Base-by-base conservation (phyloP, 2,888 invertebrate genomes). In the Thera britannica region DNA sequence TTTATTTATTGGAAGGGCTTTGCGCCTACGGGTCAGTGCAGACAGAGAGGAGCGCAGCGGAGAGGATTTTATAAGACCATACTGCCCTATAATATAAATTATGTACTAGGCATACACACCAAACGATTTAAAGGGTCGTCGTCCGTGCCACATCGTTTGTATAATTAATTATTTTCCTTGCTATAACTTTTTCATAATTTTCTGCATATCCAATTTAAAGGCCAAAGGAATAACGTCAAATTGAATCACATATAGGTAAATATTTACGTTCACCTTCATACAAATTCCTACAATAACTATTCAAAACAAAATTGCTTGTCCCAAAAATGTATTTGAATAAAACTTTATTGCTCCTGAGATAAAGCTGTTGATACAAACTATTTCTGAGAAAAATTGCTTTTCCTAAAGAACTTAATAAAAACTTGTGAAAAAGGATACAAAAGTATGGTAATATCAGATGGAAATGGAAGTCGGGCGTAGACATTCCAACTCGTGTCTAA, bases 281-380 rank as follows among this genome's bases (percentile, higher is more conserved):
- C 23, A 34, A 52, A 34, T 3, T 52, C 2, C 3, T 52, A 52
- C 7, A 51, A 34, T 3, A 52, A 52, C 34, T 52, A 23, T 67
- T 71, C 72, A 68, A 83, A 85, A 87, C 84, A 84, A 77, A 80
- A 77, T 87, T 86, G 83, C 83, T 82, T 71, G 65, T 75, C 79
- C 76, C 79, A 70, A 78, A 82, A 77, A 78, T 79, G 82, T 79
- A 79, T 85, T 84, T 82, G 73, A 73, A 78, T 71, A 81, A 76
- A 82, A 82, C 77, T 79, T 83, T 79, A 75, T 76, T 69, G 66
- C 63, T 62, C 70, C 62, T 59, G 34, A 58, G 46, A 41, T 68
- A 67, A 59, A 65, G 57, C 68, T 72, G 73, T 71, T 71, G 59
- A 71, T 73, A 70, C 67, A 76, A 79, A 77, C 76, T 77, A 76